Percentiles rank a stretch among this genome's conserved stretches.
These are phyloP conservation scores for Suricata suricatta DNA, from an alignment of 2,113 vertebrate species.

Conservation along the genomic window DNA sequence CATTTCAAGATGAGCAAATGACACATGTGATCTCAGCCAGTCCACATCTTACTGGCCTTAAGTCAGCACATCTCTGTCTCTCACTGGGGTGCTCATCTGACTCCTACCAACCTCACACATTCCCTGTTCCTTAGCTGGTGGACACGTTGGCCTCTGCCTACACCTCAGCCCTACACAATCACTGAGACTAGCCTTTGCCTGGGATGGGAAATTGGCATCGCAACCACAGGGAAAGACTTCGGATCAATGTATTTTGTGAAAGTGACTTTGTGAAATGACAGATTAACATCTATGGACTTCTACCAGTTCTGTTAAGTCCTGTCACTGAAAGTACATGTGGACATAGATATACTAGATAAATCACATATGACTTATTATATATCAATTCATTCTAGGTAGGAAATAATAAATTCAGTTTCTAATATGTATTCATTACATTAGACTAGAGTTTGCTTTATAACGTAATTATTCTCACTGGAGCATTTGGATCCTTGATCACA, in stretches of 20 bases:
- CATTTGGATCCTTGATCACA: neutral
- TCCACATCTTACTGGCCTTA: neutral
- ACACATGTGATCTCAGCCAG: neutral
- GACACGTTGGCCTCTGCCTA: neutral
- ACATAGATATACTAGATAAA: neutral
- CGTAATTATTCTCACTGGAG: conserved; percentile 5
- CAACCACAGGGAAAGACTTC: neutral
- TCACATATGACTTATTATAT: neutral
- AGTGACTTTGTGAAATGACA: neutral
- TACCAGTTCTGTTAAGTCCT: conserved; percentile 17
- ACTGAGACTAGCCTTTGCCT: neutral
- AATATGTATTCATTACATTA: neutral
- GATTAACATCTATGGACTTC: conserved; percentile 26
- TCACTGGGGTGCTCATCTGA: neutral
- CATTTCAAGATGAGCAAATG: neutral
- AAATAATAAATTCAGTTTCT: conserved; percentile 13
- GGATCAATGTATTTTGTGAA: neutral
- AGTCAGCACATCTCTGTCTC: neutral
- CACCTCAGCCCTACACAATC: neutral
- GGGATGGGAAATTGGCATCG: neutral
- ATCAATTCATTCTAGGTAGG: neutral
- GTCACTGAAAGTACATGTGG: neutral
- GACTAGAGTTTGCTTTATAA: neutral
- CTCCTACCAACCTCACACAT: neutral
- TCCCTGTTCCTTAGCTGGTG: neutral